A percentile compares a stretch with the other conserved stretches of the same genome.
phyloP scores from a whole-genome alignment of 2,888 invertebrate genomes.

The Melieria omissa region DNA sequence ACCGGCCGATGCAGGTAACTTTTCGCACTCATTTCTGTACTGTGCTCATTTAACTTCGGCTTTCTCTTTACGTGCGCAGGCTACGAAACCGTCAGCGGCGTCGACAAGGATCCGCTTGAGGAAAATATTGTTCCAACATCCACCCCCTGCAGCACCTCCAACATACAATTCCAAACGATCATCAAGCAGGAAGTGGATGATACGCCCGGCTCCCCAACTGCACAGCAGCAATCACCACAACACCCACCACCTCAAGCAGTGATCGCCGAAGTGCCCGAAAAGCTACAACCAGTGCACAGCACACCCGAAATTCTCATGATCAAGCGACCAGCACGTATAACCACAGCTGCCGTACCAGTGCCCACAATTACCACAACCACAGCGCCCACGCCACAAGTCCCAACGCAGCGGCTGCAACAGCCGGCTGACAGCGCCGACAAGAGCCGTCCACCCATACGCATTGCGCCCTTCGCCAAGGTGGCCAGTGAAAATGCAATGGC shows the following conservation, averaged over 20 bases:
- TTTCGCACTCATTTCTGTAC: neutral
- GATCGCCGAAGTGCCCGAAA: neutral
- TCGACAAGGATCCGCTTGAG: slow-evolving; percentile 48
- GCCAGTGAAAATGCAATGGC: slow-evolving; percentile 41
- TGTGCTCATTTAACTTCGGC: neutral
- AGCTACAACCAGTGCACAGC: slow-evolving; percentile 18
- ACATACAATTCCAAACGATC: slow-evolving; percentile 34
- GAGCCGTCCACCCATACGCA: slow-evolving; percentile 49
- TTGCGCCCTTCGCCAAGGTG: slow-evolving; percentile 59
- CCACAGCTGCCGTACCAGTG: slow-evolving; percentile 41
- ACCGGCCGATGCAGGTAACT: slow-evolving; percentile 60
- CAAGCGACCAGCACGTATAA: neutral
- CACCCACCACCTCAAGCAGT: slow-evolving; percentile 46
- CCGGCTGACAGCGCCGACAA: neutral
- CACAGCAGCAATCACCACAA: slow-evolving; percentile 7
- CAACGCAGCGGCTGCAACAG: neutral
- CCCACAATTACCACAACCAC: slow-evolving; percentile 42
- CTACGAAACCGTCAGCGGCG: slow-evolving; percentile 51
- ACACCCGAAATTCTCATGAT: slow-evolving; percentile 19
- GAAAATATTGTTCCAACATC: slow-evolving; percentile 43
- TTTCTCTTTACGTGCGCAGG: slow-evolving; percentile 44
- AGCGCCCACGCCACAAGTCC: slow-evolving; percentile 30
- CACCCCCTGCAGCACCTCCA: slow-evolving; percentile 36
- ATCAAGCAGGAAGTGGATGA: slow-evolving; percentile 40
- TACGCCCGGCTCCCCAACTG: slow-evolving; percentile 33